phyloP scores from a whole-genome alignment of 2,797 vertebrate species.

The Molothrus ater region DNA sequence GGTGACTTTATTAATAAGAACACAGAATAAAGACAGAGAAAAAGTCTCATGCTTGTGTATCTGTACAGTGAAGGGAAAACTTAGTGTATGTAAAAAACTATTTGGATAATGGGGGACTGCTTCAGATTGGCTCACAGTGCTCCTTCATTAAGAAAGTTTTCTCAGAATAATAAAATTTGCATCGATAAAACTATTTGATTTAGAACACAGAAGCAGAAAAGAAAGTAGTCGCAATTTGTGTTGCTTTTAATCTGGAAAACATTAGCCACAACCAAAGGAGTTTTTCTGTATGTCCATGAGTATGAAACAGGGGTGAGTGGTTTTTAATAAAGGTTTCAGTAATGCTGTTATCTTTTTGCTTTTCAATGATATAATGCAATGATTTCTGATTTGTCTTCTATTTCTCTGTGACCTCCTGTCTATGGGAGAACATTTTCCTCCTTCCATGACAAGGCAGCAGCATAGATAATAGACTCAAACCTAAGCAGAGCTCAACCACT shows the following conservation, averaged over 20 bases:
- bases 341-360: background rate
- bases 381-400: background rate
- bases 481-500: accelerated
- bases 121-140: background rate
- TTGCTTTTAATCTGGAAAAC: background rate
- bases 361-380: background rate
- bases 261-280: background rate
- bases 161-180: background rate
- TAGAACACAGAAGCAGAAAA: background rate
- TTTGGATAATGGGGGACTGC: background rate
- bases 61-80: background rate
- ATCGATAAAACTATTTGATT: background rate
- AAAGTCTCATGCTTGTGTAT: accelerated
- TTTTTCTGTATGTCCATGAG: background rate
- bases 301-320: background rate
- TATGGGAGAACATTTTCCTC: background rate
- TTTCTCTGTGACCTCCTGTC: accelerated
- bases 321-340: background rate
- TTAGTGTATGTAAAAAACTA: background rate
- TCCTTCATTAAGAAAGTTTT: background rate
- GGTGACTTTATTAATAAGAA: background rate
- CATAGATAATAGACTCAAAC: background rate
- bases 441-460: background rate
- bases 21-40: background rate
- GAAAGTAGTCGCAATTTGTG: background rate